Evolutionary conservation across 2,113 vertebrate genomes (phyloP), one percentile per base, ranked within the genome.

Genomic region (Antechinus stuartii): DNA sequence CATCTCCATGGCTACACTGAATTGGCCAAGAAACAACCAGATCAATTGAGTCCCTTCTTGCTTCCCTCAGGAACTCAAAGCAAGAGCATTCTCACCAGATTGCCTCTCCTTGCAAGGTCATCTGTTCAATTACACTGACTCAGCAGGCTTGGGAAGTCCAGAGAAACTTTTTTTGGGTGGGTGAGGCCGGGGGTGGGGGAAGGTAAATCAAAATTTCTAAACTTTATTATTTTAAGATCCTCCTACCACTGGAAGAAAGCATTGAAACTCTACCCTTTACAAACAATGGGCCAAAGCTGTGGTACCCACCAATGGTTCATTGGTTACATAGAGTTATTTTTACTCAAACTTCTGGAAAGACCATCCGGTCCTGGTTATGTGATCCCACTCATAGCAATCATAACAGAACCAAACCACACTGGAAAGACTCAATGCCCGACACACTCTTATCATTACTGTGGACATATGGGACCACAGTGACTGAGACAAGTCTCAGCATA

Each of bases 241-340:
- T 97, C 96, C 96, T 61, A 96, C 97, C 95, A 94, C 96, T 93
- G 94, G 97, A 98, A 97, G 96, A 96, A 98, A 98, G 95, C 95
- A 56, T 24, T 0, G 47, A 91, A 90, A 96, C 84, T 97, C 97
- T 97, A 97, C 98, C 97, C 76, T 97, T 97, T 97, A 90, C 96
- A 97, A 92, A 61, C 89, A 3, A 2, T 56, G n/a, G 68, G 68
- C 91, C 49, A 94, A 56, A 0, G 23, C 61, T 94, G 96, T 94
- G 95, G 94, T 90, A 90, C 91, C 4, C 26, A 55, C 92, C 91
- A 61, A 95, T 47, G 90, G 42, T 42, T 96, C 95, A 94, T 52
- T 1, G 35, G 91, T 94, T 84, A 53, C 47, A 52, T 61, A 84
- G 27, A 84, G 96, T 93, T 98, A 98, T 98, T 97, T 98, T 97